Evolutionary conservation across 2,113 vertebrate genomes (phyloP).

Genomic region (Misgurnus anguillicaudatus): DNA sequence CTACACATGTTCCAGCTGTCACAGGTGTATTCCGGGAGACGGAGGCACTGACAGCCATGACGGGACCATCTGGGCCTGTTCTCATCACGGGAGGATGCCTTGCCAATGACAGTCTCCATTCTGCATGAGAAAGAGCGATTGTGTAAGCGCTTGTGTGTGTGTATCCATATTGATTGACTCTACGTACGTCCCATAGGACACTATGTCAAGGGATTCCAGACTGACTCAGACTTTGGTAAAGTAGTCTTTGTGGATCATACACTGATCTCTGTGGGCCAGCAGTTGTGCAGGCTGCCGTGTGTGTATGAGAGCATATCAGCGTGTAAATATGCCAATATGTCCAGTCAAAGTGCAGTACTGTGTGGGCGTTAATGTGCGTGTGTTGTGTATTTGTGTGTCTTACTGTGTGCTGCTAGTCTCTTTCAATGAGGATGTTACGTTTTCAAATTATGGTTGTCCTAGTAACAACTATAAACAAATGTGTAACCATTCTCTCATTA

Average conservation of each 20-base stretch:
- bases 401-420: too few species aligned
- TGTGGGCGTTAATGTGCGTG: background rate
- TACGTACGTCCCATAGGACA: slow-evolving; percentile 35
- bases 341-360: background rate
- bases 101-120: slow-evolving; percentile 62
- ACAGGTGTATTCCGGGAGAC: slow-evolving; percentile 80
- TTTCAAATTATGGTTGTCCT: too few species aligned
- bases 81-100: slow-evolving; percentile 58
- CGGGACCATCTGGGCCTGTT: slow-evolving; percentile 77
- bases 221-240: slow-evolving; percentile 32
- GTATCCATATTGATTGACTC: slow-evolving; percentile 28
- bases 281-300: slow-evolving; percentile 14
- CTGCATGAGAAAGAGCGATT: slow-evolving; percentile 45
- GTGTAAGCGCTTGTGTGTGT: background rate
- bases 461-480: too few species aligned
- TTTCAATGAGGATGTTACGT: too few species aligned
- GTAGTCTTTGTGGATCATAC: slow-evolving; percentile 50
- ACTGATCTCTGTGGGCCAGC: slow-evolving; percentile 2
- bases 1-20: slow-evolving; percentile 77
- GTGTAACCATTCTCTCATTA: too few species aligned
- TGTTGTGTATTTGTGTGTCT: background rate
- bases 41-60: slow-evolving; percentile 74
- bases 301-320: slow-evolving; percentile 47
- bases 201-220: slow-evolving; percentile 29
- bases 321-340: slow-evolving; percentile 43